These are phyloP conservation scores for Rhabdophis nuchalis DNA, from an alignment of 2,797 vertebrate species.

Conservation along the genomic window DNA sequence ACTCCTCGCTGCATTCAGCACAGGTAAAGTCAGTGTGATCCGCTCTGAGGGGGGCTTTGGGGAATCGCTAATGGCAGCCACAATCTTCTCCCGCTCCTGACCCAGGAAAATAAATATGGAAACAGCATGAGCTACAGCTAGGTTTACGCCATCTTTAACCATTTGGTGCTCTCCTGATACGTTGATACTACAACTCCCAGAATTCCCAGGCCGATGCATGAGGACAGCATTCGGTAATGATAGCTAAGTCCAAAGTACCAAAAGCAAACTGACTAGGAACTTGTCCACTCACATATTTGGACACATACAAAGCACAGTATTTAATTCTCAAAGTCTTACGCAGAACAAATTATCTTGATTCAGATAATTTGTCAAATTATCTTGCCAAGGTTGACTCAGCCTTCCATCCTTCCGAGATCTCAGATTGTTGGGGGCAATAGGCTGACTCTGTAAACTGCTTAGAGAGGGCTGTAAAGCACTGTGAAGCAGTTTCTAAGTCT, in stretches of 20 bases:
- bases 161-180: background rate
- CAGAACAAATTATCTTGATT: background rate
- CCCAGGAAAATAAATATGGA: accelerated
- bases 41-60: slow-evolving; percentile 87
- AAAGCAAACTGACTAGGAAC: background rate
- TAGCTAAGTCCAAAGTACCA: background rate
- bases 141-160: background rate
- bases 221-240: background rate
- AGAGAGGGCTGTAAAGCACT: no score
- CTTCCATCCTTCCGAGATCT: no score
- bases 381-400: no score
- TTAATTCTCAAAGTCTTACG: background rate
- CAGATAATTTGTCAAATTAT: no score
- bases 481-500: no score
- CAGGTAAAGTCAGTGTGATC: slow-evolving; percentile 86
- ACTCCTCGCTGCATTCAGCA: slow-evolving; percentile 83
- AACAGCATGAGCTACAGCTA: background rate
- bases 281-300: background rate
- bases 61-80: slow-evolving; percentile 86
- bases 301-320: background rate
- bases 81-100: slow-evolving; percentile 81
- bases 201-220: background rate
- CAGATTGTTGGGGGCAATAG: no score
- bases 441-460: no score
- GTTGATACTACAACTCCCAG: background rate